phyloP scores from a whole-genome alignment of 2,113 vertebrate genomes.

The Oxygymnocypris stewartii region DNA sequence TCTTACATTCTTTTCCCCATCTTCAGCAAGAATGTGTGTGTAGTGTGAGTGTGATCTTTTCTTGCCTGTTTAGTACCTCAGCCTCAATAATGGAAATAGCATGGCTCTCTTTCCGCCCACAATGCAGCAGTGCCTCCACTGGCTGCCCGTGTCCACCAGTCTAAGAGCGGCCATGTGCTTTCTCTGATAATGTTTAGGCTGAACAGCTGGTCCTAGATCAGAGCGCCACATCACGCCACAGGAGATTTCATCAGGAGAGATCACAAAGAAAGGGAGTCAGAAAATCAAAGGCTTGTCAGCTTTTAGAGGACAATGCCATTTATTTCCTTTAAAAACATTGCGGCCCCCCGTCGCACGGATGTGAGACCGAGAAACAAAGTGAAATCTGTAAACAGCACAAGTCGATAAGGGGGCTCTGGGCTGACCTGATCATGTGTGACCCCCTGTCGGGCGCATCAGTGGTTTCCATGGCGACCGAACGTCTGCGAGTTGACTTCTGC shows the following conservation, averaged over 20 bases:
- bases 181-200: conserved; percentile 27
- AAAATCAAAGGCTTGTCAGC: conserved; percentile 40
- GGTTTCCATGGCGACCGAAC: conserved; percentile 33
- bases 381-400: conserved; percentile 40
- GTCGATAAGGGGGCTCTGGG: conserved; percentile 39
- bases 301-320: conserved; percentile 40
- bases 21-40: neutral
- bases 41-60: neutral
- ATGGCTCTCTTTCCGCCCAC: neutral
- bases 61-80: neutral
- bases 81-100: neutral
- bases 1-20: neutral
- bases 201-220: conserved; percentile 31
- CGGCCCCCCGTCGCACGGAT: neutral
- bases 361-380: conserved; percentile 20
- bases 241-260: conserved; percentile 28
- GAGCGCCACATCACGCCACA: conserved; percentile 20
- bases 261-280: conserved; percentile 15
- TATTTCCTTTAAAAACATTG: conserved; percentile 25
- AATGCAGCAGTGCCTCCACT: neutral
- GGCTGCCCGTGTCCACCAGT: neutral
- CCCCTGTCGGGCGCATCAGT: conserved; percentile 40
- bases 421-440: conserved; percentile 46
- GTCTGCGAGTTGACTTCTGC: conserved; percentile 5
- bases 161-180: conserved; percentile 28